Evolutionary conservation across 2,888 invertebrate species (phyloP).

Genomic region (Drosophila mimica): DNA sequence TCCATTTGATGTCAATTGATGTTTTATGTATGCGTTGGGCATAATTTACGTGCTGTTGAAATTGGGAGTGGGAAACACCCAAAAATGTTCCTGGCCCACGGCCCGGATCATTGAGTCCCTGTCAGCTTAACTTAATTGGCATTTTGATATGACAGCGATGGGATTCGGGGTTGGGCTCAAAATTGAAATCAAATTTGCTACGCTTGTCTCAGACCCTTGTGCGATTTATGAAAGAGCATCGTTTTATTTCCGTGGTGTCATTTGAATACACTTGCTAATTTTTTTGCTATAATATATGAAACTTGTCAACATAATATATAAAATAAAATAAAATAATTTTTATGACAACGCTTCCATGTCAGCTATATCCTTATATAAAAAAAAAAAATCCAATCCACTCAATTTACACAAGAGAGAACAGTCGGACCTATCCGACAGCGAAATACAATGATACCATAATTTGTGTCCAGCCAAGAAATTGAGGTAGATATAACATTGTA

Average conservation of each 20-base stretch:
- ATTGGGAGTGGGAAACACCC: conserved; percentile 6
- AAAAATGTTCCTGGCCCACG: conserved; percentile 13
- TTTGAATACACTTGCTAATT: conserved; percentile 27
- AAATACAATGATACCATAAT: no score
- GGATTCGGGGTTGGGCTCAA: conserved; percentile 31
- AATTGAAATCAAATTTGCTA: conserved; percentile 65
- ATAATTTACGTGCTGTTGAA: conserved; percentile 46
- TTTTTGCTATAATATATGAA: neutral
- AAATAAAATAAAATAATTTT: neutral
- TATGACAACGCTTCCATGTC: neutral
- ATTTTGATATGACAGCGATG: conserved; percentile 71
- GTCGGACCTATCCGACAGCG: no score
- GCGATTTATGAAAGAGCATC: neutral
- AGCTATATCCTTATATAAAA: neutral
- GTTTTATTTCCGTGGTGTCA: neutral
- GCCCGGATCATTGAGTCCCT: conserved; percentile 58
- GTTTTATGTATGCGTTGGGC: conserved; percentile 57
- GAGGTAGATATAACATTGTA: no score
- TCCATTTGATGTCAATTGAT: conserved; percentile 8
- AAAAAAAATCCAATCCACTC: neutral
- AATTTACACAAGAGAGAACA: no score
- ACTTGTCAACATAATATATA: neutral
- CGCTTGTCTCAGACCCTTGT: conserved; percentile 26
- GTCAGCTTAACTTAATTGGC: conserved; percentile 74
- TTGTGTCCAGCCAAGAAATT: no score